These are phyloP conservation scores for Echinarachnius parma DNA, from an alignment of 53 echinoderm and acorn worm species.

Conservation along the genomic window DNA sequence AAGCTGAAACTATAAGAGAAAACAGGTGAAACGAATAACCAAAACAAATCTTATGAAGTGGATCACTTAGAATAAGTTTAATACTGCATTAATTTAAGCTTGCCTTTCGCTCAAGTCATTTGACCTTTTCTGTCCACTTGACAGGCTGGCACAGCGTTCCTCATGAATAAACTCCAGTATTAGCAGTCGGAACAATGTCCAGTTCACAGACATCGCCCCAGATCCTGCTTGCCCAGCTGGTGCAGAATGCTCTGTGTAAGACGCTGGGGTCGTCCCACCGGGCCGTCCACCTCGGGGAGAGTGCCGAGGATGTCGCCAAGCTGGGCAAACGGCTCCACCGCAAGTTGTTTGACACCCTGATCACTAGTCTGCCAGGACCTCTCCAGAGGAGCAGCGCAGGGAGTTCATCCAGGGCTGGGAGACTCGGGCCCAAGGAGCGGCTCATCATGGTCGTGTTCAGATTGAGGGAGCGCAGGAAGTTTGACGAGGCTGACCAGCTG, in stretches of 20 bases:
- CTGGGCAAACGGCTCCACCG: slow-evolving; percentile 1
- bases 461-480: slow-evolving; percentile 11
- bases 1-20: too few species aligned
- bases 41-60: too few species aligned
- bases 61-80: too few species aligned
- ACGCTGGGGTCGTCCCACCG: slow-evolving; percentile 19
- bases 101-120: too few species aligned
- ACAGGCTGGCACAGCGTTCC: too few species aligned
- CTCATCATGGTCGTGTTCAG: slow-evolving; percentile 8
- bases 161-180: too few species aligned
- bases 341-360: slow-evolving; percentile 16
- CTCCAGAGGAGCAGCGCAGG: slow-evolving; percentile 7
- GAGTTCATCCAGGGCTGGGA: not conserved
- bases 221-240: slow-evolving; percentile 3
- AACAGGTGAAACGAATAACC: too few species aligned
- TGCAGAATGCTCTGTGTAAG: slow-evolving; percentile 6
- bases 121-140: too few species aligned
- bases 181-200: too few species aligned
- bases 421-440: not conserved
- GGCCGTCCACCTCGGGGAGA: slow-evolving; percentile 11
- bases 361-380: slow-evolving; percentile 24
- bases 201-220: too few species aligned
- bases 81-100: too few species aligned
- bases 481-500: slow-evolving; percentile 31
- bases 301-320: slow-evolving; percentile 26